These are phyloP conservation scores for Alosa sapidissima DNA, from an alignment of 2,797 vertebrate genomes.

Conservation along the genomic window DNA sequence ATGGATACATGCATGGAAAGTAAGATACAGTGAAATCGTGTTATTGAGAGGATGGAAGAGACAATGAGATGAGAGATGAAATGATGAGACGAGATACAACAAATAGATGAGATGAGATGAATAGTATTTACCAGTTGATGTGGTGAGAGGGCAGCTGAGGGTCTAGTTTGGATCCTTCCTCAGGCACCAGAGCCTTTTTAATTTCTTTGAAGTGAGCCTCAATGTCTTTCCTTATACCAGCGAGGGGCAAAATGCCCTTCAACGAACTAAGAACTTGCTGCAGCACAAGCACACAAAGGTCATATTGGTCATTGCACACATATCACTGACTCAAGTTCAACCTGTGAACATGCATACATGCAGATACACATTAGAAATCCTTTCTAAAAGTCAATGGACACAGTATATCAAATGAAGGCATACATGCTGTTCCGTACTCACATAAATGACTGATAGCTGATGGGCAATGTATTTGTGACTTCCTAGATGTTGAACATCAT, in stretches of 20 bases:
- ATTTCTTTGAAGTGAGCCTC: constrained; percentile 83
- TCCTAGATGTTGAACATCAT: constrained; percentile 78
- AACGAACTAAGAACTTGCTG: constrained; percentile 81
- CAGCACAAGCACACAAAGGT: neutral
- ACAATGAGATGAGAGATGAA: too few species aligned
- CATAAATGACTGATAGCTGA: constrained; percentile 83
- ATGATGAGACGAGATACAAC: too few species aligned
- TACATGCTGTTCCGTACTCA: constrained; percentile 54
- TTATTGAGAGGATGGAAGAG: too few species aligned
- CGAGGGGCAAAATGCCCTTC: constrained; percentile 71
- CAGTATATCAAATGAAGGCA: neutral
- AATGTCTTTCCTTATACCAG: constrained; percentile 75
- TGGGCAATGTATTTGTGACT: constrained; percentile 85
- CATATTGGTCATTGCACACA: neutral
- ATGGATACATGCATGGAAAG: too few species aligned
- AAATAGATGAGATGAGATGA: neutral
- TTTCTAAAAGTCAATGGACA: neutral
- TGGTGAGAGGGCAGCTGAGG: constrained; percentile 76
- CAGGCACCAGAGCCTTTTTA: constrained; percentile 74
- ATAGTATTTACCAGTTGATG: constrained; percentile 72
- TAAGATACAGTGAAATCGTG: too few species aligned
- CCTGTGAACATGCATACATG: neutral
- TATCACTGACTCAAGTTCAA: neutral
- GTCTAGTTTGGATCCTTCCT: constrained; percentile 73
- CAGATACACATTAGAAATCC: neutral